Evolutionary conservation across 2,113 vertebrate genomes (phyloP), one percentile per base, ranked within the genome.

Genomic region (Ornithorhynchus anatinus): DNA sequence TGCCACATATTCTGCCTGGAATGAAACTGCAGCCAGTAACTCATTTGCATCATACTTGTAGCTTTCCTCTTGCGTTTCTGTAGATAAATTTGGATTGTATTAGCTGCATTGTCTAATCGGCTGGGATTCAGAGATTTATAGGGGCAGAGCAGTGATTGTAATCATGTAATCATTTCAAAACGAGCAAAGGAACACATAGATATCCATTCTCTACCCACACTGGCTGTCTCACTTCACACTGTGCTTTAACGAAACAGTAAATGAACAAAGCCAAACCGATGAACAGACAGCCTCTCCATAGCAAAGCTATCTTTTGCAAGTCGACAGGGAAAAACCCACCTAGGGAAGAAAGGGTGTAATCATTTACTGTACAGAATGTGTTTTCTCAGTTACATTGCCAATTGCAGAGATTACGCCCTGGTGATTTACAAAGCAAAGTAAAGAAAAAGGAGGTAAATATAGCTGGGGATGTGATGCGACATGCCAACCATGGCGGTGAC

Each of bases 331-430:
- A 17, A n/a, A 7, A 7, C 2, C 39, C 25, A 3, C 14, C 27
- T 22, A 20, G 0, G 4, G 1, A 25, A 40, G 11, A 31, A 4
- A 19, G 7, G 27, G 15, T 12, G 1, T 3, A 8, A 53, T 6
- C 25, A 14, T 17, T 29, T 5, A 19, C 47, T 50, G 25, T 29
- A 29, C 47, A 23, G 14, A 29, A 23, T 1, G 15, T 50, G 47
- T 20, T 27, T 15, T 14, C 2, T 47, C 14, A 5, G 13, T 2
- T 22, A 2, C 2, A 8, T 0, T 17, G 36, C 6, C 9, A 3
- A 13, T 6, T 1, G 45, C 3, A 67, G n/a, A 33, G 25, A 40
- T 16, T 53, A 25, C 56, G 53, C 10, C 58, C 17, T 37, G 19
- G 33, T 32, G 48, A 42, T 25, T 57, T 3, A 38, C 53, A 19